Evolutionary conservation across 2,888 invertebrate genomes (phyloP).

Genomic region (Heliconius charithonia): DNA sequence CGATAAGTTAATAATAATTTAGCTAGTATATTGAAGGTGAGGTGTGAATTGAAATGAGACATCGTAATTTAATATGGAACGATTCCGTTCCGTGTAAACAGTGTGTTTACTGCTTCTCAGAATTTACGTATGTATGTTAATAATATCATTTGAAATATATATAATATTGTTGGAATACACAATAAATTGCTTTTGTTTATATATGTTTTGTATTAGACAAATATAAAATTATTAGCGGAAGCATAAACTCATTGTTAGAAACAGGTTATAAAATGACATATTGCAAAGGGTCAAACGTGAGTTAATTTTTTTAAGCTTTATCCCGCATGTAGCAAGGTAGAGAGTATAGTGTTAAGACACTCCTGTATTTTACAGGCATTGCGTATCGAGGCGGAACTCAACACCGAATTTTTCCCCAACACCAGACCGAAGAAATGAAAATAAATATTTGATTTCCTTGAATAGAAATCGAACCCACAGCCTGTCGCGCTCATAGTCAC

Average conservation of each 20-base stretch:
- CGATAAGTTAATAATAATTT: constrained; percentile 58
- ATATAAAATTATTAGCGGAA: neutral
- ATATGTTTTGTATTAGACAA: neutral
- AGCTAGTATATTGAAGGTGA: constrained; percentile 56
- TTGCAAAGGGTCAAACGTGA: constrained; percentile 40
- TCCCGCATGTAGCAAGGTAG: too few species aligned
- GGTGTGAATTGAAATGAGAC: constrained; percentile 62
- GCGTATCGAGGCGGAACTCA: too few species aligned
- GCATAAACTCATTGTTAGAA: constrained; percentile 26
- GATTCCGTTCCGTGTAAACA: constrained; percentile 46
- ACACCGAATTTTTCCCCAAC: too few species aligned
- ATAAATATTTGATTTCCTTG: too few species aligned
- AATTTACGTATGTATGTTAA: constrained; percentile 20
- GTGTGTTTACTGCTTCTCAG: constrained; percentile 27
- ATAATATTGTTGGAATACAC: neutral
- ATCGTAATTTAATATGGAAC: constrained; percentile 56
- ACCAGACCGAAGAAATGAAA: too few species aligned
- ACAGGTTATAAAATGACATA: constrained; percentile 33
- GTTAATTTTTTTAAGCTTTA: neutral
- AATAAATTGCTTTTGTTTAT: neutral
- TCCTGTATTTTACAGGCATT: too few species aligned
- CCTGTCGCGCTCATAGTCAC: too few species aligned
- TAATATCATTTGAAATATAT: constrained; percentile 22
- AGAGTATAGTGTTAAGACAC: too few species aligned
- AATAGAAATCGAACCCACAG: too few species aligned